Conservation (phyloP, 2,113 vertebrate genomes). For the Chunga burmeisteri region DNA sequence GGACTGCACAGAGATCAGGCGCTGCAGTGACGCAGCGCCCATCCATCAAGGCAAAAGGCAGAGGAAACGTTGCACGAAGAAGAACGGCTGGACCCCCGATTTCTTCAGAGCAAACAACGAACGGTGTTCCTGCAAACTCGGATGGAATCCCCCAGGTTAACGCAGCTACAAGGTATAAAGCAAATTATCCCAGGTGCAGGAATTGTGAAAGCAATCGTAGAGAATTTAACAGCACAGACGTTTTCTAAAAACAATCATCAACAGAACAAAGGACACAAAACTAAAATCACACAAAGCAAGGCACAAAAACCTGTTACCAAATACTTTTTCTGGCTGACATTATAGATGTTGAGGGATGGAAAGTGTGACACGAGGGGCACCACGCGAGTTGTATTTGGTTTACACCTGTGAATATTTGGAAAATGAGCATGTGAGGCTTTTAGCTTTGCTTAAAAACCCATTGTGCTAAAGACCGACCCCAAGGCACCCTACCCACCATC, state of each 20-base stretch:
- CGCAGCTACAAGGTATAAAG: not conserved
- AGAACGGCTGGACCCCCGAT: not conserved
- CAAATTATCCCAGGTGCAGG: not conserved
- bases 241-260: not conserved
- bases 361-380: not conserved
- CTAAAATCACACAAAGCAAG: not conserved
- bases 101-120: not conserved
- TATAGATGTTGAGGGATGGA: not conserved
- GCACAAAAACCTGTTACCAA: not conserved
- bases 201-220: not conserved
- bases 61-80: not conserved
- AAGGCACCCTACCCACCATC: not conserved
- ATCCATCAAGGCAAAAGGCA: not conserved
- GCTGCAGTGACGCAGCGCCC: not conserved
- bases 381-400: not conserved
- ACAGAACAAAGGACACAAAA: not conserved
- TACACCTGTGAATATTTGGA: not conserved
- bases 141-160: not conserved
- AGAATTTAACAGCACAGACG: not conserved
- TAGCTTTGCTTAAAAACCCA: not conserved
- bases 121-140: not conserved
- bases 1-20: not conserved
- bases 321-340: not conserved
- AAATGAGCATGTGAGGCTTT: not conserved
- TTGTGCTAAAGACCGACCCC: not conserved